Conservation (phyloP, 2,797 vertebrate genomes). For the Gymnodraco acuticeps region DNA sequence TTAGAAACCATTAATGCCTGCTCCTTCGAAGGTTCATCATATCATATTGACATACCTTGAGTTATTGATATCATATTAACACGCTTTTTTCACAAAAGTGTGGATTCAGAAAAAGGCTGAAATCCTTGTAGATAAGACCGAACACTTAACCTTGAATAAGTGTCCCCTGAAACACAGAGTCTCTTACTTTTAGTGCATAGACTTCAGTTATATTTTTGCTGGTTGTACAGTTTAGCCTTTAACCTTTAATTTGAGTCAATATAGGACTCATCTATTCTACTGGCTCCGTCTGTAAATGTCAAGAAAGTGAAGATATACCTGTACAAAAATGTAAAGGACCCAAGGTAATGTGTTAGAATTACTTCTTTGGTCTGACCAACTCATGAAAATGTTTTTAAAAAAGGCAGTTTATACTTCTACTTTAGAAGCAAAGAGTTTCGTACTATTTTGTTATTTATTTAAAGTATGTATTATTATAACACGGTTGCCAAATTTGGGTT, state of each 20-base stretch:
- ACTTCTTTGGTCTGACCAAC: background rate
- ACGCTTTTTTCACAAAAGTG: background rate
- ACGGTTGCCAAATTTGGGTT: no score
- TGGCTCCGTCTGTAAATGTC: background rate
- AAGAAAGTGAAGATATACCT: background rate
- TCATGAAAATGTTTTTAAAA: background rate
- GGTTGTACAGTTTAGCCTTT: background rate
- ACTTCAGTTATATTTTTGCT: background rate
- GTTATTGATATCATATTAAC: background rate
- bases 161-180: background rate
- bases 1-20: background rate
- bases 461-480: background rate
- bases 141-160: slow-evolving; percentile 5
- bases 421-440: background rate
- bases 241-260: background rate
- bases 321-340: background rate
- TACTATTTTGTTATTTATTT: no score
- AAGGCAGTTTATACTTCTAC: background rate
- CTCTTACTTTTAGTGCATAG: background rate
- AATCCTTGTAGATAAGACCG: background rate
- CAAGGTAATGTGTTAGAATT: background rate
- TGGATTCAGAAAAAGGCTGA: background rate
- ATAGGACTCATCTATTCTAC: background rate
- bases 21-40: background rate
- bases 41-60: slow-evolving; percentile 21